Evolutionary conservation across 2,888 invertebrate species (phyloP).

Genomic region (Cremastinae sp.): DNA sequence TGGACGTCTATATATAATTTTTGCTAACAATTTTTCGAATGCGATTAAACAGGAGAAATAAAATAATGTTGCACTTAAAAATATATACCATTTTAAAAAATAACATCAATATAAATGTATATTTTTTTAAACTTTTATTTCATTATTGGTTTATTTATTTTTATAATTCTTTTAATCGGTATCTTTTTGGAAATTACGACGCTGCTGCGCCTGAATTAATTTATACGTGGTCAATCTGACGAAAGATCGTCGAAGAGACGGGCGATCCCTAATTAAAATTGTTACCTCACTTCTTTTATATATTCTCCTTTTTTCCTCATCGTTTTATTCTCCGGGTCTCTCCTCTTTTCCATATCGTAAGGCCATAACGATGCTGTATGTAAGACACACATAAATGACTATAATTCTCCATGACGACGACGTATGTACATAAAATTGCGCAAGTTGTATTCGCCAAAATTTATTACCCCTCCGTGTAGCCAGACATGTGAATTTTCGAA

Average conservation of each 20-base stretch:
- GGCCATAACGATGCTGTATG: slow-evolving; percentile 30
- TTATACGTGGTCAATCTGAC: slow-evolving; percentile 6
- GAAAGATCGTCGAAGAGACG: slow-evolving; percentile 41
- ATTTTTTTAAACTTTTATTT: neutral
- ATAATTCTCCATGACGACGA: slow-evolving; percentile 49
- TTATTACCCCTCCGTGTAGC: slow-evolving; percentile 40
- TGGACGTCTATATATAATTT: neutral
- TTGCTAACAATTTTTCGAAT: slow-evolving; percentile 6
- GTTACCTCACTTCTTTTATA: slow-evolving; percentile 24
- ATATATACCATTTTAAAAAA: neutral
- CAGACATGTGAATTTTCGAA: slow-evolving; percentile 46
- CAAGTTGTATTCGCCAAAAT: slow-evolving; percentile 53
- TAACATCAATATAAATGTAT: neutral
- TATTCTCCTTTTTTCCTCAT: neutral
- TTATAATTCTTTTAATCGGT: neutral
- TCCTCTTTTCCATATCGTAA: neutral
- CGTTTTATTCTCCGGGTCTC: slow-evolving; percentile 5
- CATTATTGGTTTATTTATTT: neutral
- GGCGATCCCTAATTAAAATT: slow-evolving; percentile 47
- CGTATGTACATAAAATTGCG: slow-evolving; percentile 47
- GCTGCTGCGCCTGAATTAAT: neutral
- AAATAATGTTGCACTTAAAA: slow-evolving; percentile 1
- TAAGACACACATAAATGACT: slow-evolving; percentile 27
- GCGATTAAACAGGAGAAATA: slow-evolving; percentile 27
- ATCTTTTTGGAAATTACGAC: neutral